Evolutionary conservation across 2,888 invertebrate genomes (phyloP), one percentile per base, ranked within the genome.

Genomic region (Argyresthia goedartella): DNA sequence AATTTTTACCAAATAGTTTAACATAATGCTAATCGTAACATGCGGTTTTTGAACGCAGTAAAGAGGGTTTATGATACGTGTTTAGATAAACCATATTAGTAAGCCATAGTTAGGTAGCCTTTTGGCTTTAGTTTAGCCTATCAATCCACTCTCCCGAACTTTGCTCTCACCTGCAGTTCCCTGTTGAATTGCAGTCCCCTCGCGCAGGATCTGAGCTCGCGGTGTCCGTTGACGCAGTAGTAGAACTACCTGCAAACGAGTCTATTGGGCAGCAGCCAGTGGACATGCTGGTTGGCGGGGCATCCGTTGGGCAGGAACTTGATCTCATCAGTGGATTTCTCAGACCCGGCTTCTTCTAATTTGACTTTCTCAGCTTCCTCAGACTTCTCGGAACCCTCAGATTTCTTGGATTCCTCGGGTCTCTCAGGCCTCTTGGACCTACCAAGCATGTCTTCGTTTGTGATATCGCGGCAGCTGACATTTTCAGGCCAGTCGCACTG

Each of bases 401-500:
- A n/a, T n/a, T n/a, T n/a, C n/a, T n/a, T n/a, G n/a, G n/a, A n/a
- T n/a, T n/a, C n/a, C n/a, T 45, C 44, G 13, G n/a, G 2, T n/a
- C 36, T 14, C 4, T 33, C 48, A 2, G 34, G 35, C 14, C 10
- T 14, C 8, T 16, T n/a, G 8, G 7, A 13, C 9, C n/a, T n/a
- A 36, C 9, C 35, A 10, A 10, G 8, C 7, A 8, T 14, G 16
- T 14, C 25, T 54, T n/a, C n/a, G 46, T n/a, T n/a, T n/a, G n/a
- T n/a, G n/a, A n/a, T n/a, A n/a, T 66, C 76, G 0, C 81, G 74
- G 60, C 92, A 92, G 55, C 91, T 84, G 1, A 92, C 91, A 59
- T 91, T 90, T 39, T 79, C 64, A 1, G 76, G 76, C 76, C 88
- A 92, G 66, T 92, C 92, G 59, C 92, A 92, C 58, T 87, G 81